Percentiles rank a stretch among this genome's conserved stretches.
Conservation (phyloP, 1,140 invertebrate genomes). For the Tetramorium simillimum region DNA sequence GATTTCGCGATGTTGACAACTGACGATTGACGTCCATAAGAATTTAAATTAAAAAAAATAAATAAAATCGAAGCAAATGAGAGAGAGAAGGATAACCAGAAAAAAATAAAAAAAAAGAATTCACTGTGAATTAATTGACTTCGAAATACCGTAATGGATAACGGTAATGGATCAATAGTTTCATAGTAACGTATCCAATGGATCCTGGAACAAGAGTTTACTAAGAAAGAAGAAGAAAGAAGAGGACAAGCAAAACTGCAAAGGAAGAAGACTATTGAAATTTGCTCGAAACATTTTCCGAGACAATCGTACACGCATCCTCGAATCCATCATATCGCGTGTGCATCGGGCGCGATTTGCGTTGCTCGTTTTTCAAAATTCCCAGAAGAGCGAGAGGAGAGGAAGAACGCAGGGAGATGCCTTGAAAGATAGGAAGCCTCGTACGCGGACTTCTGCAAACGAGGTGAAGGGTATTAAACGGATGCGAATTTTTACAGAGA, state of each 20-base stretch:
- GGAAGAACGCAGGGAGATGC: neutral
- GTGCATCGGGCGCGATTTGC: neutral
- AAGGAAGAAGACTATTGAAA: neutral
- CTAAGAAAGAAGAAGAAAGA: neutral
- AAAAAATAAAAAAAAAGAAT: neutral
- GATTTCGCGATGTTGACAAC: neutral
- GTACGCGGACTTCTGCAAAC: neutral
- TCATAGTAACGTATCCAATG: neutral
- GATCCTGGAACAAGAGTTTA: neutral
- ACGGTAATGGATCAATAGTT: neutral
- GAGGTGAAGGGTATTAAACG: constrained; percentile 72
- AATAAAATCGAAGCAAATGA: neutral
- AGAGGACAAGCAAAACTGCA: neutral
- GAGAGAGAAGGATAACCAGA: neutral
- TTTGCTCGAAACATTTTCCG: constrained; percentile 7
- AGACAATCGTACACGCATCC: neutral
- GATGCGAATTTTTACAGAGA: constrained; percentile 74
- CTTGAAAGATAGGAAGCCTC: neutral
- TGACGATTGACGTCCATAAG: neutral
- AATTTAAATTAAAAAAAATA: neutral
- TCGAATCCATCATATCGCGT: constrained; percentile 18
- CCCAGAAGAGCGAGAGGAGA: constrained; percentile 10
- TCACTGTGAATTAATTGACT: constrained; percentile 11
- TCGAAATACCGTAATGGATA: neutral
- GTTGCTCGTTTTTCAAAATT: constrained; percentile 27